These are phyloP conservation scores for Zeus faber DNA, from an alignment of 2,113 vertebrate genomes.

Conservation along the genomic window DNA sequence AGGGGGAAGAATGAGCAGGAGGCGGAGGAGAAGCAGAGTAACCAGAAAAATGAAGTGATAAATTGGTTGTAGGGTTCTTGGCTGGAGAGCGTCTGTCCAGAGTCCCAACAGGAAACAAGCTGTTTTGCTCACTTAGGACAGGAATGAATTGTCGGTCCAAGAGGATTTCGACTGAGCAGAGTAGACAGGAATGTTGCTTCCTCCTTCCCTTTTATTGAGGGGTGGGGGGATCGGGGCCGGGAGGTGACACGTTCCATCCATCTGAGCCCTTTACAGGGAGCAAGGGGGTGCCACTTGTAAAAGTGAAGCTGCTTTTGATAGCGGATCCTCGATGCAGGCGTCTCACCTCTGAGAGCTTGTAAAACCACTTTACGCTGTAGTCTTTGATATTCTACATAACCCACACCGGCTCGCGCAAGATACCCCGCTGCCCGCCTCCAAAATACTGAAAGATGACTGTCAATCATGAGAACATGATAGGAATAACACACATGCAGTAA, in stretches of 20 bases:
- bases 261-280: slow-evolving; percentile 56
- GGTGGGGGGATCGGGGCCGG: slow-evolving; percentile 9
- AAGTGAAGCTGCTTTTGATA: slow-evolving; percentile 60
- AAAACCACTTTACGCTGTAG: slow-evolving; percentile 53
- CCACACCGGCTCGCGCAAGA: slow-evolving; percentile 37
- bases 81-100: no score
- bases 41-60: not conserved
- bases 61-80: not conserved
- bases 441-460: no score
- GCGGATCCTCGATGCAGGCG: slow-evolving; percentile 55
- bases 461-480: no score
- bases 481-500: no score
- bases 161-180: slow-evolving; percentile 33
- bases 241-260: slow-evolving; percentile 40
- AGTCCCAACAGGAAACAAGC: no score
- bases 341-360: slow-evolving; percentile 64
- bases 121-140: slow-evolving; percentile 32
- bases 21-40: no score
- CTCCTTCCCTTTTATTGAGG: slow-evolving; percentile 35
- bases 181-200: slow-evolving; percentile 18
- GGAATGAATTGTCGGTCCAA: slow-evolving; percentile 39
- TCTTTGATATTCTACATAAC: slow-evolving; percentile 56
- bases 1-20: no score
- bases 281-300: slow-evolving; percentile 55
- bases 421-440: no score